Evolutionary conservation across 1,140 invertebrate genomes (phyloP), one percentile per base, ranked within the genome.

Genomic region (Camponotus pennsylvanicus): DNA sequence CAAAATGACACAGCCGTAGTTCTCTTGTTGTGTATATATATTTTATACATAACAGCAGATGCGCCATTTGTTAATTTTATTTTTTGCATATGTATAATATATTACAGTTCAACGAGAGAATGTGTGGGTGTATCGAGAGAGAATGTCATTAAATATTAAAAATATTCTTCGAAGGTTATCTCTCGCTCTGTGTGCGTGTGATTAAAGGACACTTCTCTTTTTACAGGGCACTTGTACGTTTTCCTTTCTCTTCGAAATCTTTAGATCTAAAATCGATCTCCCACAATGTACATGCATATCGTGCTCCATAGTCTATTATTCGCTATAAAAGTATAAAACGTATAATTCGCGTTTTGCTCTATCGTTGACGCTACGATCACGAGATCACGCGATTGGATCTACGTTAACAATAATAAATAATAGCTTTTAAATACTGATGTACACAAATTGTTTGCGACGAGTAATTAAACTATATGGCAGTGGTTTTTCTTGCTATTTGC

Each of bases 341-440:
- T 94, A 93, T 18, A 52, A 52, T 85, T 93, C 87, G 92, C 90
- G 91, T 88, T 91, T 89, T 83, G 49, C 32, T 85, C 18, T 80
- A 61, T 34, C 55, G 67, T 83, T 34, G 11, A 82, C 76, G 49
- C 11, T 13, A 9, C 63, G 45, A 67, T 79, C 61, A 45, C 86
- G 61, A 89, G 66, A 79, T 75, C 85, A 52, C n/a, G 63, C 13
- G 49, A 40, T 82, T 69, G 9, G 59, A 92, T 92, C 93, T 93
- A 94, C 76, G 86, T 90, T 92, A 93, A 90, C 85, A 91, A 92
- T 93, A 95, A 95, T 95, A 95, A 95, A 95, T 94, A 95, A 92
- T 93, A 91, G 88, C 88, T 57, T 91, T 94, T 95, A 95, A 95
- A 95, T 95, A 95, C 94, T 95, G 94, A 95, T 95, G 89, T 94